Percentiles rank a stretch among this genome's conserved stretches.
These are phyloP conservation scores for Chlamydotis undulata DNA, from an alignment of 2,113 vertebrate genomes.

Conservation along the genomic window DNA sequence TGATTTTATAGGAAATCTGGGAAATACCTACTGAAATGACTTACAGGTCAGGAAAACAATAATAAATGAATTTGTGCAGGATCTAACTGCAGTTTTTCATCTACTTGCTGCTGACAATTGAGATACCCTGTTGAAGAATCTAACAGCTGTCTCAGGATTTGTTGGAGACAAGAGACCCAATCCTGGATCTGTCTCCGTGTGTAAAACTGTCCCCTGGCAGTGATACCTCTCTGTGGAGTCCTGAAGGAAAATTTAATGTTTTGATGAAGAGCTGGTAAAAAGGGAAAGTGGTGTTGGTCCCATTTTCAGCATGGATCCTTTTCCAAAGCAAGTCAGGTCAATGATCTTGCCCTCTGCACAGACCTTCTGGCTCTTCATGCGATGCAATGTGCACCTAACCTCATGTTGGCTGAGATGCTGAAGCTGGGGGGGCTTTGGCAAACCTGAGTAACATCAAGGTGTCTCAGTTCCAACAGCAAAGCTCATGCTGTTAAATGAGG, in stretches of 20 bases:
- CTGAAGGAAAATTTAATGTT: too few relatives aligned
- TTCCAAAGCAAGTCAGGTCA: not conserved
- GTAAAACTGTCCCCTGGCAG: not conserved
- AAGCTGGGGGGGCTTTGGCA: not conserved
- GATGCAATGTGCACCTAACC: accelerated
- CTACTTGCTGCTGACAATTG: not conserved
- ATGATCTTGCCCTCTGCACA: not conserved
- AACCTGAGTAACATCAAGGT: not conserved
- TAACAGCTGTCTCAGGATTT: not conserved
- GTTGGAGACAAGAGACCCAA: not conserved
- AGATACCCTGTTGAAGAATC: not conserved
- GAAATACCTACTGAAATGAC: slow-evolving; percentile 5
- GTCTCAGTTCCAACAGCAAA: not conserved
- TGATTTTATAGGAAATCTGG: slow-evolving; percentile 24
- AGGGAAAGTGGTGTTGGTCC: not conserved
- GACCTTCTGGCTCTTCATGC: not conserved
- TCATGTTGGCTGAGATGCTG: not conserved
- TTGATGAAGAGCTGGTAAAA: not conserved
- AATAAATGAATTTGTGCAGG: not conserved
- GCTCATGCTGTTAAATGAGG: not conserved
- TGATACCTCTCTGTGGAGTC: not conserved
- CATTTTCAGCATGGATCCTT: not conserved
- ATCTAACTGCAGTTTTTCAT: not conserved
- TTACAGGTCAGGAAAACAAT: not conserved
- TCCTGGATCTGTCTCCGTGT: accelerated